A percentile compares a stretch with the other conserved stretches of the same genome.
phyloP scores from a whole-genome alignment of 2,113 vertebrate genomes.

The Eurypyga helias region DNA sequence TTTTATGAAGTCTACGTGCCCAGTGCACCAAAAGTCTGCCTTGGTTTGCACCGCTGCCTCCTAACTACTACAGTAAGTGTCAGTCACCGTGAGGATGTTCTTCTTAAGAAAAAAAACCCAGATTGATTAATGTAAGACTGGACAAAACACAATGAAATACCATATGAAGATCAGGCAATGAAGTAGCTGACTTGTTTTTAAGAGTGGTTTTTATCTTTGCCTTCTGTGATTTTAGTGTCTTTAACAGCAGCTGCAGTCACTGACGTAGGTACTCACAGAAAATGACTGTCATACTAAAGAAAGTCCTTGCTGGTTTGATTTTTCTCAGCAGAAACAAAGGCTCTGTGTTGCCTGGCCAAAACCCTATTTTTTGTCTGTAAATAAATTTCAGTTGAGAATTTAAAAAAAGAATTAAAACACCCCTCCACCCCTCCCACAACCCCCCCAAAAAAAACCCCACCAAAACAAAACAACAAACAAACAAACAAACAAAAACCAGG shows the following conservation, averaged over 20 bases:
- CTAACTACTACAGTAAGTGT: not conserved
- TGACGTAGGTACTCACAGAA: not conserved
- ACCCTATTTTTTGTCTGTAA: not conserved
- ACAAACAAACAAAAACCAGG: not conserved
- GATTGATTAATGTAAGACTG: not conserved
- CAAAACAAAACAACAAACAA: no score
- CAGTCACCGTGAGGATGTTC: not conserved
- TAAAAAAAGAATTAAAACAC: no score
- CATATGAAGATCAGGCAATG: not conserved
- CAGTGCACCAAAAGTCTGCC: not conserved
- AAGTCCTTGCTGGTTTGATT: not conserved
- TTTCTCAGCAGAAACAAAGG: not conserved
- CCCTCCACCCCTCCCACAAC: no score
- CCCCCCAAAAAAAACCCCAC: no score
- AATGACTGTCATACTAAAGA: not conserved
- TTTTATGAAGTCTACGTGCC: not conserved
- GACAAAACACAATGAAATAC: not conserved
- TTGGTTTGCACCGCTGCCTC: not conserved
- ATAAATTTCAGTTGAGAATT: not conserved
- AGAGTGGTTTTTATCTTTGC: not conserved
- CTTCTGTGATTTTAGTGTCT: not conserved
- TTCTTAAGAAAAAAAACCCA: not conserved
- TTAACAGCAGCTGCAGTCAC: not conserved
- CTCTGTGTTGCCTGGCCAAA: not conserved
- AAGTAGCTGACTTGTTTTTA: not conserved